Base-by-base conservation (phyloP, 2,888 invertebrate genomes). In the Meandrusa payeni region DNA sequence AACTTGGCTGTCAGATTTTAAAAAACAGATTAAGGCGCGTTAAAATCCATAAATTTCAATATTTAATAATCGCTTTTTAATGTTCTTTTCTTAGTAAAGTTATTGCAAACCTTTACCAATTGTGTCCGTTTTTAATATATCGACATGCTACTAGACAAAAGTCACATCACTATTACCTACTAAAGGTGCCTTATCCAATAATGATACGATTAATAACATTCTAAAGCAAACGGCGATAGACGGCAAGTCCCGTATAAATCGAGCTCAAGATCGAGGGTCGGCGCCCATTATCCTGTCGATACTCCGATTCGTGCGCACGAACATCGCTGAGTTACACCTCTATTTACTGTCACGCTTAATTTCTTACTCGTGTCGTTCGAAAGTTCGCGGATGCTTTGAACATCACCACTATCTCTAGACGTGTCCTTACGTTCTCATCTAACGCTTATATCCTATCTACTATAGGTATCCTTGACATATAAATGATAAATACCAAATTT, bases 321-420 rank as follows among this genome's bases (percentile, higher is more conserved):
- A 79, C 76, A 86, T 81, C 69, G 81, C 62, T 82, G 80, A 81
- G 76, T 82, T 85, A 83, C 81, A 72, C 76, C 81, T 68, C 77
- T 79, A 77, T 76, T 85, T 81, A 76, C 85, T 86, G 86, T 86
- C 87, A 82, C 79, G 69, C 73, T 78, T 86, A 85, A 86, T 86
- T 79, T 56, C 68, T 70, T 62, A 65, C 68, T 82, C 83, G 80
- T 81, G 80, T 82, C 82, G 74, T 69, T 74, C 60, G 65, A 76
- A 72, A 77, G 76, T 55, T 57, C 57, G 38, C 28, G 33, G 44
- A 57, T 46, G 52, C 52, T 48, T 38, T 29, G 29, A 40, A 33
- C 27, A 33, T 27, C 24, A 27, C 2, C 20, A 22, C 44, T 33
- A 23, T n/a, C 44, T 9, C 12, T 23, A 22, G 5, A 37, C 23